A percentile compares a stretch with the other conserved stretches of the same genome.
These are phyloP conservation scores for Drosophila heteroneura DNA, from an alignment of 2,888 invertebrate genomes.

Conservation along the genomic window DNA sequence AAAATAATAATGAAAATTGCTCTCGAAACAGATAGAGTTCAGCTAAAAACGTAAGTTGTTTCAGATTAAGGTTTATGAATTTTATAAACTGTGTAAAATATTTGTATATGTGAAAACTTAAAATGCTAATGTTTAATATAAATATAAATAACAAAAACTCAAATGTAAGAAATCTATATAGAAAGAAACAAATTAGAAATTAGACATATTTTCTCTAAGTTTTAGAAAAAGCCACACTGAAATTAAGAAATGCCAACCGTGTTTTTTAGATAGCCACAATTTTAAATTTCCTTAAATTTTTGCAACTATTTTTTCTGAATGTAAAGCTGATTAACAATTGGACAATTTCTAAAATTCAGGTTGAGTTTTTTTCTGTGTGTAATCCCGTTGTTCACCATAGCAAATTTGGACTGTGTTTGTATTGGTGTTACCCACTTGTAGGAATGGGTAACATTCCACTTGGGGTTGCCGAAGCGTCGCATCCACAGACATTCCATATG, in stretches of 20 bases:
- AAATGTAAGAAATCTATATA: too few species aligned
- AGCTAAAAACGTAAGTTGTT: too few species aligned
- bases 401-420: neutral
- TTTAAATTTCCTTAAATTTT: neutral
- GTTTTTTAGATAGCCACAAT: neutral
- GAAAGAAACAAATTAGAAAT: too few species aligned
- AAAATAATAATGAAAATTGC: too few species aligned
- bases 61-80: too few species aligned
- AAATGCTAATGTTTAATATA: too few species aligned
- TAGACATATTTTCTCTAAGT: neutral
- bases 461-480: constrained; percentile 93
- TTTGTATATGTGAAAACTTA: too few species aligned
- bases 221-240: neutral
- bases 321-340: neutral
- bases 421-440: constrained; percentile 84
- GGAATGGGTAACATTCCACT: constrained; percentile 91
- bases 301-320: neutral
- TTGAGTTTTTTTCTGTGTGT: neutral
- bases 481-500: constrained; percentile 97
- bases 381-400: neutral
- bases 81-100: too few species aligned
- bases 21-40: too few species aligned
- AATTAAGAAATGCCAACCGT: neutral
- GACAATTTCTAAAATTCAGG: too few species aligned
- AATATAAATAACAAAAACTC: too few species aligned